Evolutionary conservation across 64 coral and sea anemone genomes (phyloP), one percentile per base, ranked within the genome.

Genomic region (Anthopleura sola): DNA sequence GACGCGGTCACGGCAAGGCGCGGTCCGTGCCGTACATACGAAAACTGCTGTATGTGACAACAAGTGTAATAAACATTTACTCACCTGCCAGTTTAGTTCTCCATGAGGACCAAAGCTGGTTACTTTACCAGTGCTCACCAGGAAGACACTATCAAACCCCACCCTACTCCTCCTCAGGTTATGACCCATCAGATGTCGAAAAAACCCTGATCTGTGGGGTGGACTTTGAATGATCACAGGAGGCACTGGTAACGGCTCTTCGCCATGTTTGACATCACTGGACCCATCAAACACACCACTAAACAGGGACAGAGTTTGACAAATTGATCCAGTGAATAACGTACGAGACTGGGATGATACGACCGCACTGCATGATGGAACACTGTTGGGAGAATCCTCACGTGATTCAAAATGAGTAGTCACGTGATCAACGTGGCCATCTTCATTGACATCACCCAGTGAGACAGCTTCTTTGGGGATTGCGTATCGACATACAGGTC

Each of bases 1-100:
- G n/a, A n/a, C n/a, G n/a, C n/a, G n/a, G n/a, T n/a, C n/a, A n/a
- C n/a, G n/a, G n/a, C n/a, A n/a, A n/a, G n/a, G n/a, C n/a, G n/a
- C n/a, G n/a, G n/a, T n/a, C n/a, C n/a, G n/a, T n/a, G n/a, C n/a
- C n/a, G n/a, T n/a, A n/a, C n/a, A n/a, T n/a, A n/a, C n/a, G n/a
- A n/a, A n/a, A n/a, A n/a, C n/a, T n/a, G n/a, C n/a, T n/a, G n/a
- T n/a, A 44, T 8, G 40, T 44, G 40, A 44, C 40, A 44, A 44
- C 9, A 44, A 6, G 40, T 44, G 40, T 44, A 44, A 7, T 53
- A 53, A 53, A 53, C 0, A 53, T 7, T 1, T 1, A 13, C 80
- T 17, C 81, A 99, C 97, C 97, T 99, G 92, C 97, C 97, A 99
- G 69, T 94, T 94, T 29, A 94, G 85, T 20, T 94, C 87, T 71